Evolutionary conservation across 2,797 vertebrate species (phyloP), one percentile per base, ranked within the genome.

Genomic region (Sus cebifrons): DNA sequence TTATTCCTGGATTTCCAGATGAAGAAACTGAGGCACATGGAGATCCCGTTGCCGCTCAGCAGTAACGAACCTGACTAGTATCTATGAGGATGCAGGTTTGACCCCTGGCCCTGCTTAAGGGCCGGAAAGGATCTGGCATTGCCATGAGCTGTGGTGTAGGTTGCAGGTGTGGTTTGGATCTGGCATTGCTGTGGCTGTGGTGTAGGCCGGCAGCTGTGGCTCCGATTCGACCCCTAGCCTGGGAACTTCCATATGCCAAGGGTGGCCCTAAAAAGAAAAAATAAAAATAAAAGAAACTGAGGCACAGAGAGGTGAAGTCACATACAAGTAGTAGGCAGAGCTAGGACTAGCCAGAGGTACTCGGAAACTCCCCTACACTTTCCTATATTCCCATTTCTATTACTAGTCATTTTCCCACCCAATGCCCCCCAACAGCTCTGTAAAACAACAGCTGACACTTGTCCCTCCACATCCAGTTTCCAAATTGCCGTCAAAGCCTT

Each of bases 1-100:
- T 54, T n/a, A 74, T 49, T 70, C 54, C 89, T 79, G 44, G 23
- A 70, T 96, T 84, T 97, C 58, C 73, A 90, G 15, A 71, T 54
- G 7, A 92, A 49, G 11, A 84, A 77, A 49, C 44, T 49, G 44
- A 49, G 44, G 44, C 44, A 49, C 44, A 10, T 49, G 44, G 44
- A 49, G 44, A 5, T 49, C 44, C 44, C 44, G 9, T 49, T 49
- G 44, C 9, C 6, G 44, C 44, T 49, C 44, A 49, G 44, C 44
- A 49, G 44, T 49, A 49, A 49, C 9, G 44, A 49, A 49, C 44
- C 44, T 5, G 44, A 49, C 44, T 49, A 49, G 44, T 49, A 49
- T 49, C 9, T 10, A 49, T 49, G 44, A 49, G 44, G 44, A 49
- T 49, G 44, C 44, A 10, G 44, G 44, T 49, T 49, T 49, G 44